These are phyloP conservation scores for Panulirus ornatus DNA, from an alignment of 1,140 invertebrate genomes.

Conservation along the genomic window DNA sequence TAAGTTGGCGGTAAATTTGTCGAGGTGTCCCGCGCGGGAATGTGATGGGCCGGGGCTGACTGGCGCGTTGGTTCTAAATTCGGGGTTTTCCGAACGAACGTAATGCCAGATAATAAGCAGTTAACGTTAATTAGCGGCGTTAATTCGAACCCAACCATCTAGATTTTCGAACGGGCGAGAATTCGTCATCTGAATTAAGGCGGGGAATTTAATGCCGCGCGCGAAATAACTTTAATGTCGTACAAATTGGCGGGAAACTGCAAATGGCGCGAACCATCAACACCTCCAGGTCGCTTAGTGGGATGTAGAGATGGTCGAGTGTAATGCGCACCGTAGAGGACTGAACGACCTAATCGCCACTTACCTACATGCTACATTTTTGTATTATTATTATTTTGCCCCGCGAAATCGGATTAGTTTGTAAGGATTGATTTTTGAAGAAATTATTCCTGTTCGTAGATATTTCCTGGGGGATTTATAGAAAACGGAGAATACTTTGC, in stretches of 20 bases:
- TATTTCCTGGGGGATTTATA: too few relatives aligned
- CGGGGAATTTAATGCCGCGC: not conserved
- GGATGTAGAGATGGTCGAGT: too few relatives aligned
- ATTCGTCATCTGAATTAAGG: slow-evolving; percentile 12
- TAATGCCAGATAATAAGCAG: slow-evolving; percentile 13
- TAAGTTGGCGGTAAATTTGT: slow-evolving; percentile 20
- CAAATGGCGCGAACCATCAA: not conserved
- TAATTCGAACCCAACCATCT: not conserved
- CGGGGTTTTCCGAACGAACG: not conserved
- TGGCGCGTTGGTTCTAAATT: not conserved
- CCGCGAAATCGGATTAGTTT: too few relatives aligned
- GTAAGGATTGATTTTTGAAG: too few relatives aligned
- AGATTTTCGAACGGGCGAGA: not conserved
- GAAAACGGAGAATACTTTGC: too few relatives aligned
- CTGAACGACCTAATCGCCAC: too few relatives aligned
- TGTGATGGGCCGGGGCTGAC: not conserved
- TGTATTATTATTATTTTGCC: too few relatives aligned
- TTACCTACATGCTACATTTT: too few relatives aligned
- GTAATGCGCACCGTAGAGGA: too few relatives aligned
- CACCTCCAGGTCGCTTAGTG: too few relatives aligned
- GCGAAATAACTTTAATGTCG: not conserved
- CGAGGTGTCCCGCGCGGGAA: not conserved
- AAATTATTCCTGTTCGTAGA: too few relatives aligned
- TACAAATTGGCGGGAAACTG: slow-evolving; percentile 5
- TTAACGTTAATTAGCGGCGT: not conserved